phyloP scores from a whole-genome alignment of 1,140 invertebrate genomes.

The Sweltsa coloradensis region DNA sequence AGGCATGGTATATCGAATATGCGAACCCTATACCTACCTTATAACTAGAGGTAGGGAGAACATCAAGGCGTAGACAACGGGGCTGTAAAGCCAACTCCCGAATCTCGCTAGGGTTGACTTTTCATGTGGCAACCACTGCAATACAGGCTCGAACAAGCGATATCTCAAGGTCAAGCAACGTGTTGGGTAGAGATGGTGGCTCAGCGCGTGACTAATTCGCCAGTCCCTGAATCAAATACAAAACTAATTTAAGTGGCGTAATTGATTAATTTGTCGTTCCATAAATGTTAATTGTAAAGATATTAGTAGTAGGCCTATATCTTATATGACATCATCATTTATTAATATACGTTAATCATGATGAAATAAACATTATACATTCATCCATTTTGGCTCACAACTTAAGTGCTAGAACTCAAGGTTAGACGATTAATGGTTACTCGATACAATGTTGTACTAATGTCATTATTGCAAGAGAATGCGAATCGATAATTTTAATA shows the following conservation, averaged over 20 bases:
- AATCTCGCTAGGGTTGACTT: slow-evolving; percentile 33
- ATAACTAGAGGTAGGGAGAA: slow-evolving; percentile 30
- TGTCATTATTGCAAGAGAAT: too few species aligned
- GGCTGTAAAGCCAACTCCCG: slow-evolving; percentile 33
- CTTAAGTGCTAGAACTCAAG: background rate
- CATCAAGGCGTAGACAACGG: slow-evolving; percentile 33
- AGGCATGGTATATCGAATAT: too few species aligned
- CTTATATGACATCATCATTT: too few species aligned
- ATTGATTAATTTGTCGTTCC: too few species aligned
- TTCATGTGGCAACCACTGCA: slow-evolving; percentile 47
- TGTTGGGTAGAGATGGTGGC: slow-evolving; percentile 74
- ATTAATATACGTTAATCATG: background rate
- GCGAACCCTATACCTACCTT: slow-evolving; percentile 34
- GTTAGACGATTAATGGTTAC: too few species aligned
- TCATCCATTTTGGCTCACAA: background rate
- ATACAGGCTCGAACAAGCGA: slow-evolving; percentile 53
- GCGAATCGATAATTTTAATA: too few species aligned
- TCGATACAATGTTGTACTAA: too few species aligned
- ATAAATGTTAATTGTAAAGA: too few species aligned
- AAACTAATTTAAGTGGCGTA: too few species aligned
- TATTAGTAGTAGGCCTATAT: too few species aligned
- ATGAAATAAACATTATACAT: background rate
- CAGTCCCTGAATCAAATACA: slow-evolving; percentile 44
- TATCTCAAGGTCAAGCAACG: slow-evolving; percentile 61
- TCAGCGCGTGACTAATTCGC: slow-evolving; percentile 61